Evolutionary conservation across 1,140 invertebrate species (phyloP).

Genomic region (Bombyx mandarina): DNA sequence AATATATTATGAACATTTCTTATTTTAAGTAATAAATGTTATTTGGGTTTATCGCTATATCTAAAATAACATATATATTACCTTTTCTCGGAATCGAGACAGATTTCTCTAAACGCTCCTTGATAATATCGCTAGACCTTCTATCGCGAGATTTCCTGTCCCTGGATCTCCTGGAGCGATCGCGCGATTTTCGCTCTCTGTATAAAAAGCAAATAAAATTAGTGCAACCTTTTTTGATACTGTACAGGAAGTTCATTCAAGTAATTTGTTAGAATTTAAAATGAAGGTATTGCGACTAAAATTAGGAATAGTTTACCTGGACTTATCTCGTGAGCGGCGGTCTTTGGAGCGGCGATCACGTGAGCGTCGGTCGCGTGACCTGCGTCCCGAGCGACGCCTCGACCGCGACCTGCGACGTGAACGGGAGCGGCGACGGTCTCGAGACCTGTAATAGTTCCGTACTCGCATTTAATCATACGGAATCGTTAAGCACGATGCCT

Average conservation of each 20-base stretch:
- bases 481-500: background rate
- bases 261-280: too few species aligned
- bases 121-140: slow-evolving; percentile 58
- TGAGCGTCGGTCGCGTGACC: slow-evolving; percentile 48
- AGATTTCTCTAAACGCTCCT: slow-evolving; percentile 61
- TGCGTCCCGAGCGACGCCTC: slow-evolving; percentile 41
- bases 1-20: too few species aligned
- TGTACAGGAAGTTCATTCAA: too few species aligned
- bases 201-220: slow-evolving; percentile 3
- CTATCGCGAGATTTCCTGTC: slow-evolving; percentile 58
- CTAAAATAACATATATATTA: slow-evolving; percentile 8
- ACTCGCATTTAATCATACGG: background rate
- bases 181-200: slow-evolving; percentile 51
- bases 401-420: slow-evolving; percentile 52
- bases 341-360: slow-evolving; percentile 44
- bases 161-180: slow-evolving; percentile 43
- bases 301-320: slow-evolving; percentile 29
- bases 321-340: slow-evolving; percentile 41
- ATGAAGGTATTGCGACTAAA: too few species aligned
- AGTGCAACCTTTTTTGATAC: too few species aligned
- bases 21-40: background rate
- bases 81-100: slow-evolving; percentile 62
- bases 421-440: slow-evolving; percentile 54
- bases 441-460: slow-evolving; percentile 28
- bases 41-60: background rate